Conservation (phyloP, 1,140 invertebrate species). For the Bombyx mori region DNA sequence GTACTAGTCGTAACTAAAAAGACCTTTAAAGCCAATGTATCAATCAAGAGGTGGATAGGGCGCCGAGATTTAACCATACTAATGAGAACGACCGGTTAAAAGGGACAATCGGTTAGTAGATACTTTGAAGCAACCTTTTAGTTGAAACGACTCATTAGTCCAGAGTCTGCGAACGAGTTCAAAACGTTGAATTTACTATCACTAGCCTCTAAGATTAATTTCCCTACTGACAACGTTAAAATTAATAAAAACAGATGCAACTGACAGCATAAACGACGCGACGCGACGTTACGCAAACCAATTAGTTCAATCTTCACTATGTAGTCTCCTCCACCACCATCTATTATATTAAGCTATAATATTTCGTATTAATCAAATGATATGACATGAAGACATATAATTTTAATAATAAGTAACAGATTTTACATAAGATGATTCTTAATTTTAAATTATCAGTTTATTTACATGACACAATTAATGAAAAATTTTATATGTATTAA, state of each 20-base stretch:
- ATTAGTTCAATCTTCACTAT: constrained; percentile 45
- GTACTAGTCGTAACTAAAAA: constrained; percentile 33
- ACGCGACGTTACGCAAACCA: constrained; percentile 32
- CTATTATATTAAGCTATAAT: no score
- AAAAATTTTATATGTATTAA: no score
- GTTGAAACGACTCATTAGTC: constrained; percentile 25
- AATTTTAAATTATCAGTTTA: no score
- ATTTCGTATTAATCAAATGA: no score
- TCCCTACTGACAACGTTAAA: constrained; percentile 29
- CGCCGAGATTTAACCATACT: constrained; percentile 38
- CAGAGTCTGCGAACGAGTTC: no score
- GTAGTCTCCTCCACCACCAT: no score
- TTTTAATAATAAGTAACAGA: no score
- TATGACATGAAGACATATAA: no score
- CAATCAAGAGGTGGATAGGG: constrained; percentile 47
- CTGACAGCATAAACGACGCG: constrained; percentile 26
- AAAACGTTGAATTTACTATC: no score
- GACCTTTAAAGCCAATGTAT: constrained; percentile 57
- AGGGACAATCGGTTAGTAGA: constrained; percentile 49
- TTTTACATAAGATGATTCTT: no score
- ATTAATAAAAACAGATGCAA: constrained; percentile 33
- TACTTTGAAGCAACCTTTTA: constrained; percentile 41
- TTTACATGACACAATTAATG: no score
- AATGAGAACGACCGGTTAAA: constrained; percentile 53
- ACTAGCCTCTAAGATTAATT: constrained; percentile 39